Conservation (phyloP, 2,888 invertebrate species). For the Hirtodrosophila trivittata region DNA sequence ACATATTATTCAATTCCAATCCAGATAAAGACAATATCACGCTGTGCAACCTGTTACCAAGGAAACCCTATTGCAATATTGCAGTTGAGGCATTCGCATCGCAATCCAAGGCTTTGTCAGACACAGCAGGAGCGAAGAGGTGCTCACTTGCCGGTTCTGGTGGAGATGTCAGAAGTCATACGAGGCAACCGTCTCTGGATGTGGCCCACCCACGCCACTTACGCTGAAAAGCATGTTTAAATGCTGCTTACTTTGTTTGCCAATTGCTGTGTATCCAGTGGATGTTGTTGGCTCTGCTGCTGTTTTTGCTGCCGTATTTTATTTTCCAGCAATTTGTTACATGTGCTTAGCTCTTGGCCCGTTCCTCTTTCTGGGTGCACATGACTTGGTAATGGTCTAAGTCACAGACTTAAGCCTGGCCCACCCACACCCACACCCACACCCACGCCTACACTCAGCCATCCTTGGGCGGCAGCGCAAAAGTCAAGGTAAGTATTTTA, state of each 20-base stretch:
- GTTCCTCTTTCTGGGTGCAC: conserved; percentile 43
- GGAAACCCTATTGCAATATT: conserved; percentile 12
- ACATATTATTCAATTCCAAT: too few species aligned
- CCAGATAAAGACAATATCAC: too few species aligned
- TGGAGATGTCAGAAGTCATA: not conserved
- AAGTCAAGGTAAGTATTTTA: conserved; percentile 73
- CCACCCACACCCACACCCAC: not conserved
- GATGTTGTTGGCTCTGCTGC: conserved; percentile 33
- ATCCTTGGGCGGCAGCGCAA: conserved; percentile 42
- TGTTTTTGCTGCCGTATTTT: conserved; percentile 48
- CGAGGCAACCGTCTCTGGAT: not conserved
- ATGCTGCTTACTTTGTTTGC: conserved; percentile 75
- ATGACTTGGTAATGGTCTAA: conserved; percentile 53
- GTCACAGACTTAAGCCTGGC: conserved; percentile 44
- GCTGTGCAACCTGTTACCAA: not conserved
- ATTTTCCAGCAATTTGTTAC: conserved; percentile 71
- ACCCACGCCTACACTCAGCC: conserved; percentile 6
- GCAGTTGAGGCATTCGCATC: conserved; percentile 9
- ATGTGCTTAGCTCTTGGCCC: conserved; percentile 37
- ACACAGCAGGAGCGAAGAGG: not conserved
- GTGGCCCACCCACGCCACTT: conserved; percentile 73
- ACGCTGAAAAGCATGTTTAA: conserved; percentile 66
- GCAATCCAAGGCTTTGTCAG: too few species aligned
- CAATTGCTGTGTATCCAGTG: conserved; percentile 44
- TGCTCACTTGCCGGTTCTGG: conserved; percentile 10